Conservation (phyloP, 2,797 vertebrate genomes). For the Hapalemur alaotrensis region DNA sequence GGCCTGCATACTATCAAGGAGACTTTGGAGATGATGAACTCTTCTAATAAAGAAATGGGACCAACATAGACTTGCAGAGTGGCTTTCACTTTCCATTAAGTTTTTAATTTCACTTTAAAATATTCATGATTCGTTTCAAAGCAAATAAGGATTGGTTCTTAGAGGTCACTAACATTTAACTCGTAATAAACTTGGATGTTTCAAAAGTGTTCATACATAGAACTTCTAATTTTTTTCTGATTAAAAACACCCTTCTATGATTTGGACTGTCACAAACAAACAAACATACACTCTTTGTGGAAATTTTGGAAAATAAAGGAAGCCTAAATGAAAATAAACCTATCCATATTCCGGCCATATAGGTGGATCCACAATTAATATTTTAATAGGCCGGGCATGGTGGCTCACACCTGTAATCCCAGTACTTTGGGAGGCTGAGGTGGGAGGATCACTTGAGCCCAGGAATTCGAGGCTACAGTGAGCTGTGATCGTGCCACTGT, state of each 20-base stretch:
- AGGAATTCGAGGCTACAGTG: background rate
- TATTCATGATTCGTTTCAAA: slow-evolving; percentile 61
- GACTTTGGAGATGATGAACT: background rate
- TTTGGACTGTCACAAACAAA: background rate
- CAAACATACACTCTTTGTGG: background rate
- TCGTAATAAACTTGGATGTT: slow-evolving; percentile 26
- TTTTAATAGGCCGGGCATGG: background rate
- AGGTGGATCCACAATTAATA: background rate
- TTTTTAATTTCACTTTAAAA: slow-evolving; percentile 61
- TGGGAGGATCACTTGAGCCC: background rate
- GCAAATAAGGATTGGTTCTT: slow-evolving; percentile 32
- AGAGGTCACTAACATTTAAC: background rate
- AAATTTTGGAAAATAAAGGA: slow-evolving; percentile 44
- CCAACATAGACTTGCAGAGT: background rate
- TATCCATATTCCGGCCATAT: background rate
- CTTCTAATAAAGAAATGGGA: slow-evolving; percentile 8
- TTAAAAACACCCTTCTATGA: background rate
- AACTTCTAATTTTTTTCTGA: background rate
- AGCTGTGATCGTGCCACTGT: background rate
- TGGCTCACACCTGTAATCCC: background rate
- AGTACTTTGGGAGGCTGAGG: background rate
- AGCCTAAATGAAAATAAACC: background rate
- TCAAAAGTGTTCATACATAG: background rate
- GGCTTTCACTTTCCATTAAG: slow-evolving; percentile 48
- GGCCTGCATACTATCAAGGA: background rate